Base-by-base conservation (phyloP, 2,113 vertebrate genomes). In the Proterorhinus semilunaris region DNA sequence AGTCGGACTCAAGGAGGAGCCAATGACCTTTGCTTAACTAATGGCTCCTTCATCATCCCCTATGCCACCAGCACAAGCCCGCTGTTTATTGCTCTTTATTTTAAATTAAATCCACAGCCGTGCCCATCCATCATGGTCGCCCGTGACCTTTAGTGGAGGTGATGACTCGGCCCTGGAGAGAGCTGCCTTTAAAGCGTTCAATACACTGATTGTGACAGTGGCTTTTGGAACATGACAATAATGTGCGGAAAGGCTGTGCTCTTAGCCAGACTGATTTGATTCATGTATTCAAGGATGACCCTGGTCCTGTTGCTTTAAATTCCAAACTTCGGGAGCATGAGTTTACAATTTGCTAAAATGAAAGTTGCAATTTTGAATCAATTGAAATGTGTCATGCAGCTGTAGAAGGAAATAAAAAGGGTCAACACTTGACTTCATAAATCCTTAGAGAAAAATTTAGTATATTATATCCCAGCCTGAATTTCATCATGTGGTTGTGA, bases 11-110 rank as follows among this genome's bases (percentile, higher is more conserved):
- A 36, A 73, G 91, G 91, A 89, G 87, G 89, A 91, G 81, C 76
- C 5, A 3, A 68, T 89, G 93, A 95, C 94, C 95, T 95, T 95
- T 93, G 79, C 85, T 94, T 93, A 92, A 89, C 87, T 90, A 92
- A 94, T 91, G 92, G 85, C 68, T 88, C 78, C 88, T 87, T 87
- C 77, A 84, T 53, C 44, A 77, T 90, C 72, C 83, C 70, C 76
- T 53, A 64, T 80, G 80, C 88, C 85, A 88, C 85, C 68, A 88
- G 89, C 76, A 67, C 77, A 74, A 66, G 58, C 43, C 27, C 85
- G 48, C 70, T 80, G 57, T 89, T 91, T 91, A 92, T 89, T 83
- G 85, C 85, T 90, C 91, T 93, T 93, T 80, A 90, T 90, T 92
- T 91, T 90, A 88, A 92, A 91, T 92, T 88, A 92, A 91, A 94